Base-by-base conservation (phyloP, 2,113 vertebrate genomes). In the Nerophis ophidion region DNA sequence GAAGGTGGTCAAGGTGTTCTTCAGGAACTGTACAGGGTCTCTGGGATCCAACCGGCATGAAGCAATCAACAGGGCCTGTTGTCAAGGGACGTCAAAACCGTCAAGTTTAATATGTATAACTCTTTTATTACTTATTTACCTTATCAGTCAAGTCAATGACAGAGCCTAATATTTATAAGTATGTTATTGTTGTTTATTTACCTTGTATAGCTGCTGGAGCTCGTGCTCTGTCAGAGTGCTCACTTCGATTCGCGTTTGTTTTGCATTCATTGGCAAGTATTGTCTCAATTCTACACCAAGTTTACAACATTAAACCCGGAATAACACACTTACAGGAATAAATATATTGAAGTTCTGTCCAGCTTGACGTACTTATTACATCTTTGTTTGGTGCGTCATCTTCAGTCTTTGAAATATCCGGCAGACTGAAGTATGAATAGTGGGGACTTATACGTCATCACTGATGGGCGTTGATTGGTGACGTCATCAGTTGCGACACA, bases 21-120 rank as follows among this genome's bases (percentile, higher is more conserved):
- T 76, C 65, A 84, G 59, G 47, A 81, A 81, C 74, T 69, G 63
- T 16, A 78, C 58, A 2, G 82, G 74, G 55, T 84, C 75, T 13
- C 17, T 68, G 46, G 77, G 75, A 66, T 74, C 65, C 12, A 64
- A 66, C 57, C 71, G 42, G 5, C 71, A 80, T 7, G 83, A 51
- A 8, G 70, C 75, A 60, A 70, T 57, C 60, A 85, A 35, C 45
- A 82, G 56, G 33, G 68, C 49, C 70, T 79, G 54, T 61, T 57
- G 62, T 44, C 60, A 55, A 62, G 69, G 17, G 11, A 49, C 44
- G 33, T 16, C 34, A 60, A 48, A 49, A 60, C 34, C n/a, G 35
- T 60, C 26, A 48, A 33, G 13, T 47, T 19, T 56, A 19, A 12
- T 14, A 17, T 16, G n/a, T 36, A n/a, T n/a, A 35, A 6, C 15